These are phyloP conservation scores for Nerophis lumbriciformis DNA, from an alignment of 2,113 vertebrate genomes.

Conservation along the genomic window DNA sequence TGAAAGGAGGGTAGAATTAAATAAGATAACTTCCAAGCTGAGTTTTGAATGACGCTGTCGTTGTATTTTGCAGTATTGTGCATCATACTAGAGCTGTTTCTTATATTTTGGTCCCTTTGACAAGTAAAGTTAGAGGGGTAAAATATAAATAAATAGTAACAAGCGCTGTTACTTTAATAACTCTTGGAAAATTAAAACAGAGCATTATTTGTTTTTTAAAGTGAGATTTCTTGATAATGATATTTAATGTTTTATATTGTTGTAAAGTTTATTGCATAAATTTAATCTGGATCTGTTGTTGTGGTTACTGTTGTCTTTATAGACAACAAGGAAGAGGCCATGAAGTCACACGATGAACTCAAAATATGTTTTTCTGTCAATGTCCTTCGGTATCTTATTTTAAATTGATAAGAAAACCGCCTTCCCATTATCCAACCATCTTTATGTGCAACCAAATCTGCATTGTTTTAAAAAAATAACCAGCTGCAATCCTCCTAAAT, in stretches of 20 bases:
- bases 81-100: background rate
- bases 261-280: background rate
- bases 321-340: background rate
- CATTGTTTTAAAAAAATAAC: background rate
- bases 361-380: background rate
- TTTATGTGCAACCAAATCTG: background rate
- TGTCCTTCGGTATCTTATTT: background rate
- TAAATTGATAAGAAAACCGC: background rate
- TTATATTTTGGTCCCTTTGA: background rate
- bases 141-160: background rate
- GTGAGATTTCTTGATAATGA: too few relatives aligned
- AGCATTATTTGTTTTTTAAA: too few relatives aligned
- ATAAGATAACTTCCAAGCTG: background rate
- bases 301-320: constrained; percentile 5
- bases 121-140: background rate
- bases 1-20: constrained; percentile 12
- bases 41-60: background rate
- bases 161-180: background rate
- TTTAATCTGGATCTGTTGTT: background rate
- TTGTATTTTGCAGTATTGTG: background rate
- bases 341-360: constrained; percentile 1
- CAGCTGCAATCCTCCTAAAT: background rate
- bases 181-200: background rate
- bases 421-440: background rate
- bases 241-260: too few relatives aligned